Percentiles rank a stretch among this genome's conserved stretches.
These are phyloP conservation scores for Catharus minimus DNA, from an alignment of 2,113 vertebrate genomes.

Conservation along the genomic window DNA sequence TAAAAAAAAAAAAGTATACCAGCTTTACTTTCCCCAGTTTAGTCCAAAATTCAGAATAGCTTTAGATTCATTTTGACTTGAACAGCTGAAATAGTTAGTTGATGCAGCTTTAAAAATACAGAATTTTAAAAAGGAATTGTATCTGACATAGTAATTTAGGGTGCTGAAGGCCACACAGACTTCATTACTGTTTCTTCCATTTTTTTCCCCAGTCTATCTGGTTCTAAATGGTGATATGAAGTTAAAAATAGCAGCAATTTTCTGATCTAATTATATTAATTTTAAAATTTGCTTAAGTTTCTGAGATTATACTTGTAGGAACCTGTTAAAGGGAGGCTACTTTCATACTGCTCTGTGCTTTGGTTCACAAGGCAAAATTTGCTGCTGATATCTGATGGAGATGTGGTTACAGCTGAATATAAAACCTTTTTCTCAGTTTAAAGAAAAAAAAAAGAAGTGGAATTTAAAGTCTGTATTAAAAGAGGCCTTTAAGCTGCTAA, in stretches of 20 bases:
- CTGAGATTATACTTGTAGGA: neutral
- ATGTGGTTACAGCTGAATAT: neutral
- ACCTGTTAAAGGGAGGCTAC: neutral
- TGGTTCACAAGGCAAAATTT: neutral
- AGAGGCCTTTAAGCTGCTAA: neutral
- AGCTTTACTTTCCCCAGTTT: neutral
- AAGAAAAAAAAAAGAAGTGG: neutral
- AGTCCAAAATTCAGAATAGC: neutral
- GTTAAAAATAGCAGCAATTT: neutral
- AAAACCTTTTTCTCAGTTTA: neutral
- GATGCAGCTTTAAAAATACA: neutral
- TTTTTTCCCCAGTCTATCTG: neutral
- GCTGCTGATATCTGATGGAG: neutral
- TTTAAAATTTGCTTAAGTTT: neutral
- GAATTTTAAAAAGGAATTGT: neutral
- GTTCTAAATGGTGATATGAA: neutral
- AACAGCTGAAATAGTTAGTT: neutral
- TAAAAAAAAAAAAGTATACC: neutral
- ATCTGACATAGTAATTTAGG: neutral
- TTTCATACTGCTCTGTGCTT: neutral
- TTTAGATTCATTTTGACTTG: neutral
- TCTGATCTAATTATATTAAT: neutral
- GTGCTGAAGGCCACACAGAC: neutral
- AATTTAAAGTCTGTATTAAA: neutral
- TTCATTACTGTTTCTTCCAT: neutral